Base-by-base conservation (phyloP, 2,888 invertebrate genomes). In the Netelia fuscicornis region DNA sequence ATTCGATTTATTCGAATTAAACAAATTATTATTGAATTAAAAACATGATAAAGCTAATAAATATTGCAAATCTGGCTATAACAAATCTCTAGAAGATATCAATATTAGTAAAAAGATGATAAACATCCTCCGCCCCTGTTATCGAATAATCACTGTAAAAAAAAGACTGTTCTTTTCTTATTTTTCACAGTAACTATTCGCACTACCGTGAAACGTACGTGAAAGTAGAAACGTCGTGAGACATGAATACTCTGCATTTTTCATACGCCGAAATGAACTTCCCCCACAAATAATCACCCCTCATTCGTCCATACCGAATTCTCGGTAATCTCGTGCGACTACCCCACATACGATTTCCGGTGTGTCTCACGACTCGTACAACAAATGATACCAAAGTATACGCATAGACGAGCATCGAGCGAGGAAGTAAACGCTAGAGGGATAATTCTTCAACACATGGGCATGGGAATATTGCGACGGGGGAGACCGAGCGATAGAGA, bases 281-380 rank as follows among this genome's bases (percentile, higher is more conserved):
- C 30, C 30, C 6, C 5, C 30, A 5, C 30, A 30, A 30, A 30
- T 48, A 74, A 60, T 65, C 67, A 25, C 62, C 64, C 76, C 62
- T 71, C 60, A 13, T 65, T 81, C 71, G 62, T 64, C 78, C 65
- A 52, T 78, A 52, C 65, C 25, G 60, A 83, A 71, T 88, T 88
- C 88, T 81, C 62, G 80, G 88, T 86, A 88, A 81, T 88, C 77
- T 75, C 84, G 84, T 86, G 80, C 48, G 81, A 83, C 83, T 74
- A 86, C 79, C 78, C 81, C 79, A 37, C 64, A 81, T 67, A 79
- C 81, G 64, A 84, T 86, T 84, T 87, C 87, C 87, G 85, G 83
- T 82, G 72, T 82, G 83, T 42, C 70, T 84, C 83, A 70, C 77
- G 71, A 11, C 20, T 79, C 60, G 68, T 62, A 58, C 80, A 10